Evolutionary conservation across 2,113 vertebrate species (phyloP), one percentile per base, ranked within the genome.

Genomic region (Noturus placidus): DNA sequence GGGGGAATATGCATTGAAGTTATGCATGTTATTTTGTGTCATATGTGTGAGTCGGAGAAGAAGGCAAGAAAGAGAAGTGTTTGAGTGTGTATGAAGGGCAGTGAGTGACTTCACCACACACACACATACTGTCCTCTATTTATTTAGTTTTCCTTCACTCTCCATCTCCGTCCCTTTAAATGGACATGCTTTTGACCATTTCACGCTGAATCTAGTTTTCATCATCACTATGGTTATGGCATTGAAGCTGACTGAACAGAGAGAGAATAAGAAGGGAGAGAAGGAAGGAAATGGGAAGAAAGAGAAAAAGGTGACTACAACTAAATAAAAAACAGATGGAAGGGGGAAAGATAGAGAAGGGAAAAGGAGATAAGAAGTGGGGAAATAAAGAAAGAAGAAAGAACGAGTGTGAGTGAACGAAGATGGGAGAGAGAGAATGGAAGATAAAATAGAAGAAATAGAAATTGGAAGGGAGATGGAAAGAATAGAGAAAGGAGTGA

Each of bases 21-120:
- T 38, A 25, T 61, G n/a, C n/a, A 52, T 78, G 46, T 46, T 57
- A 0, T 54, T 56, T 33, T 76, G 70, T 3, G 35, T 46, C 42
- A 46, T n/a, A 46, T n/a, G 86, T 38, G 50, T 77, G 52, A n/a
- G 56, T 56, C 61, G 79, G 74, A 76, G 54, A 59, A 77, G n/a
- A 52, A 46, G 50, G 10, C 25, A 77, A 15, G 42, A 52, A 77
- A n/a, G 42, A 25, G 10, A 70, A 70, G 67, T 10, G 27, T 59
- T 70, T 38, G 20, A 33, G 27, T 5, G 25, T 27, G 33, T 25
- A 30, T 38, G 25, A 82, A 33, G 80, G 81, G 65, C 80, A 82
- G 10, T 82, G 11, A 22, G 33, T 61, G 57, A 80, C 33, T 25
- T 27, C 3, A 9, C 22, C 54, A 52, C 76, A 78, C 69, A 87